These are phyloP conservation scores for Cottus gobio DNA, from an alignment of 2,113 vertebrate species.

Conservation along the genomic window DNA sequence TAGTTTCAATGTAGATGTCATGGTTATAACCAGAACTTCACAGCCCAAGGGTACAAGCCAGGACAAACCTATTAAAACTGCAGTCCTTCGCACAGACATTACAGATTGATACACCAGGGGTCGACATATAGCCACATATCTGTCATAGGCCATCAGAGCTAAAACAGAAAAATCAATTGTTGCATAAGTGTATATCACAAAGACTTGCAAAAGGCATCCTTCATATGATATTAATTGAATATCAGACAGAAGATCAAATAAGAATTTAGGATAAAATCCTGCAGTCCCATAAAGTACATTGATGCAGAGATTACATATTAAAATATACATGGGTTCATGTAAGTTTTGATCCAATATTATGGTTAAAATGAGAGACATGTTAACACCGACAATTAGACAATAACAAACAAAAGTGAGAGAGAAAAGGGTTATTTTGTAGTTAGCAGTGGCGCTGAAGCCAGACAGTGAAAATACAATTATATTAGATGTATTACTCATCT, in stretches of 20 bases:
- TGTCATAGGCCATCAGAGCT: constrained; percentile 24
- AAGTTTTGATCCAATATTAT: constrained; percentile 16
- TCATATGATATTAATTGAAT: constrained; percentile 13
- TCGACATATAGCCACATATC: constrained; percentile 58
- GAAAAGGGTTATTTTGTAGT: neutral
- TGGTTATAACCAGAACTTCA: neutral
- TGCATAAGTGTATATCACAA: constrained; percentile 22
- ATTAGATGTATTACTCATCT: neutral
- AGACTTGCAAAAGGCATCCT: constrained; percentile 12
- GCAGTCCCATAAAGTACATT: constrained; percentile 29
- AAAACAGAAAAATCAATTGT: constrained; percentile 8
- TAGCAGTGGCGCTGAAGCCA: neutral
- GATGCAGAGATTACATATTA: constrained; percentile 13
- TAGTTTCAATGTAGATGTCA: constrained; percentile 36
- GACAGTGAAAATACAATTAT: neutral
- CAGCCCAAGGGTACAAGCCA: constrained; percentile 34
- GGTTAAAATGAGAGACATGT: neutral
- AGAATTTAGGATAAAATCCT: constrained; percentile 32
- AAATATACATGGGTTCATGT: constrained; percentile 40
- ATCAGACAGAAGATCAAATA: constrained; percentile 11
- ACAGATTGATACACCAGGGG: constrained; percentile 50
- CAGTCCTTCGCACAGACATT: constrained; percentile 29
- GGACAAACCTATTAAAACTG: constrained; percentile 21
- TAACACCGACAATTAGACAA: neutral
- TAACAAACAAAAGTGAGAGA: neutral